phyloP scores from a whole-genome alignment of 1,140 invertebrate species.

The Aethina tumida region DNA sequence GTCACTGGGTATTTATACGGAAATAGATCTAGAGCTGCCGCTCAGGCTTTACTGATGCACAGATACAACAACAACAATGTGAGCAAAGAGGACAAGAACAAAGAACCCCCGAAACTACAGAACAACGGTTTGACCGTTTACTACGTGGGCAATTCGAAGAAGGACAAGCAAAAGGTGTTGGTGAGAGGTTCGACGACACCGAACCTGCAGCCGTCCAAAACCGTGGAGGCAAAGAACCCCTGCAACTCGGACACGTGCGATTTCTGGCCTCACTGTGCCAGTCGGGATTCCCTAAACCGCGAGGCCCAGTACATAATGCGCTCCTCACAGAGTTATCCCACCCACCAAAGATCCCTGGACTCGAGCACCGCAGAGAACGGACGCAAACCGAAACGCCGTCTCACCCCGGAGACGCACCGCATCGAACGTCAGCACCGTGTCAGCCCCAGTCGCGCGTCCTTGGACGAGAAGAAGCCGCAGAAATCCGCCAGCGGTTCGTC shows the following conservation, averaged over 20 bases:
- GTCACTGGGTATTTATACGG: conserved; percentile 47
- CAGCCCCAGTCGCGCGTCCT: background rate
- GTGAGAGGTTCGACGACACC: conserved; percentile 43
- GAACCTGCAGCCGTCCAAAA: conserved; percentile 18
- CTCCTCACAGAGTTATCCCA: conserved; percentile 46
- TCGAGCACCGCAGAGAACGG: conserved; percentile 16
- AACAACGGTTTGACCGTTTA: conserved; percentile 39
- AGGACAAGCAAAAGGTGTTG: conserved; percentile 33
- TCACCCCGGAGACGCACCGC: conserved; percentile 20
- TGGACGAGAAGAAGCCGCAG: conserved; percentile 11
- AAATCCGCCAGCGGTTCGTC: conserved; percentile 39
- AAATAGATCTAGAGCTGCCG: conserved; percentile 40
- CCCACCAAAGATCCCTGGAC: conserved; percentile 35
- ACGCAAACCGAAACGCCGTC: conserved; percentile 15
- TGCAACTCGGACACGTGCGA: conserved; percentile 45
- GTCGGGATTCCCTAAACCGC: conserved; percentile 34
- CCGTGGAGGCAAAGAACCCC: conserved; percentile 20
- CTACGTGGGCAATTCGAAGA: conserved; percentile 33
- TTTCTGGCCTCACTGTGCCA: conserved; percentile 48
- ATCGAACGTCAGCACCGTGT: conserved; percentile 8
- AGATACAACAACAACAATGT: conserved; percentile 35
- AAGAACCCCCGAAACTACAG: conserved; percentile 27
- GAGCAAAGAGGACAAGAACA: conserved; percentile 32
- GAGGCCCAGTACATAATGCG: conserved; percentile 36
- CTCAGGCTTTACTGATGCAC: conserved; percentile 39